Conservation (phyloP, 2,113 vertebrate species). For the Sisor rabdophorus region DNA sequence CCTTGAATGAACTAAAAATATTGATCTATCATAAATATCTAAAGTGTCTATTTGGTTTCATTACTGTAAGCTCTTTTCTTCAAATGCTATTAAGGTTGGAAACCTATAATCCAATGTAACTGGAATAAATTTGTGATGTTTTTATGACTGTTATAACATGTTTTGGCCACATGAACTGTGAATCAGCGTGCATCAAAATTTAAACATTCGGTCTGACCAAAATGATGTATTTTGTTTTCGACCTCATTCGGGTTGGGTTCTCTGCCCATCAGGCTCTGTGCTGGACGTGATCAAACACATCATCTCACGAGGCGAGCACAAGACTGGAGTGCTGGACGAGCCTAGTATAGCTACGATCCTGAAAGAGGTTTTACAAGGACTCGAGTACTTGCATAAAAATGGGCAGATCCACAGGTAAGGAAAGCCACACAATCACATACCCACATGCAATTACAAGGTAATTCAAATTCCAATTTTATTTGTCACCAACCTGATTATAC, state of each 20-base stretch:
- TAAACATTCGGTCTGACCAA: background rate
- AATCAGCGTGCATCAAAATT: too few relatives aligned
- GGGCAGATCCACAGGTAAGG: constrained; percentile 93
- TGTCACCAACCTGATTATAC: too few relatives aligned
- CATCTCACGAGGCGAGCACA: constrained; percentile 93
- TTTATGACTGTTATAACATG: too few relatives aligned
- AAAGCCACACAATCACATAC: background rate
- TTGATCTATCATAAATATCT: too few relatives aligned
- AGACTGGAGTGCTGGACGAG: constrained; percentile 89
- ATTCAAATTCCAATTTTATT: too few relatives aligned
- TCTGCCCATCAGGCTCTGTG: constrained; percentile 78
- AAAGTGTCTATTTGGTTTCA: too few relatives aligned
- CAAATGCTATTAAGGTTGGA: too few relatives aligned
- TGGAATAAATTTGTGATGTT: too few relatives aligned
- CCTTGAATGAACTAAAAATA: too few relatives aligned
- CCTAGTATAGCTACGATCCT: constrained; percentile 89
- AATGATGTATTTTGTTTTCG: background rate
- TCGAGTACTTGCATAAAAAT: constrained; percentile 94
- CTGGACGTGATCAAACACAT: constrained; percentile 96
- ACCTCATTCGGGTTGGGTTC: background rate
- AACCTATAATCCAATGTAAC: too few relatives aligned
- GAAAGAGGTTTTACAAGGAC: constrained; percentile 87
- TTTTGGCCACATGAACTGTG: too few relatives aligned
- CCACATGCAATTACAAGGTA: background rate
- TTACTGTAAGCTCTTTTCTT: too few relatives aligned